Evolutionary conservation across 2,797 vertebrate species (phyloP).

Genomic region (Clarias platycephalus): DNA sequence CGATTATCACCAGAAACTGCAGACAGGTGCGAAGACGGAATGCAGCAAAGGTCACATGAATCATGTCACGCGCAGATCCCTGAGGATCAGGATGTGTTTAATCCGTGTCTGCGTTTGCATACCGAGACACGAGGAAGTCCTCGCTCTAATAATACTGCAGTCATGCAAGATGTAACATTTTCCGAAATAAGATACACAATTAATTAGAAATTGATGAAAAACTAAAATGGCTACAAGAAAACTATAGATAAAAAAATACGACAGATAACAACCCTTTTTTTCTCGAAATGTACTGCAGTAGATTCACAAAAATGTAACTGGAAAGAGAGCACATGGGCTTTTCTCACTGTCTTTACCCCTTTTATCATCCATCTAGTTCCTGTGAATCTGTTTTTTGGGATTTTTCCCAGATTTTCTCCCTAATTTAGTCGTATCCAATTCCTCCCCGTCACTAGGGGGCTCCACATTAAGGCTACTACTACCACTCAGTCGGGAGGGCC

Average conservation of each 20-base stretch:
- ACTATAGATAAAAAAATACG: neutral
- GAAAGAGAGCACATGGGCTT: no score
- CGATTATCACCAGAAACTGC: slow-evolving; percentile 1
- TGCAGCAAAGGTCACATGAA: neutral
- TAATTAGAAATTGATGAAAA: neutral
- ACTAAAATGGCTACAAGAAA: neutral
- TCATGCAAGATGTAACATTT: neutral
- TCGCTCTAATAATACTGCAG: neutral
- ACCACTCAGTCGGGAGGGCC: no score
- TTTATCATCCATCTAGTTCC: neutral
- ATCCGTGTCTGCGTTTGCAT: neutral
- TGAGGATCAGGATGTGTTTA: neutral
- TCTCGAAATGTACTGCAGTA: neutral
- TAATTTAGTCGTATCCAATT: no score
- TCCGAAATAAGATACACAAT: neutral
- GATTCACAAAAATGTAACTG: neutral
- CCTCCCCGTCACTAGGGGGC: no score
- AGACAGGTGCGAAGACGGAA: slow-evolving; percentile 11
- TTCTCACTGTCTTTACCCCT: neutral
- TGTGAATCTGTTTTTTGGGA: neutral
- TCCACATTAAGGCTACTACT: no score
- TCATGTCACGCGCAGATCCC: neutral
- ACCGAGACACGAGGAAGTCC: neutral
- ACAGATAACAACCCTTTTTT: neutral
- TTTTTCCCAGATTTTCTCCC: no score